Evolutionary conservation across 92 coral and sea anemone species (phyloP).

Genomic region (Isaurus tuberculatus): DNA sequence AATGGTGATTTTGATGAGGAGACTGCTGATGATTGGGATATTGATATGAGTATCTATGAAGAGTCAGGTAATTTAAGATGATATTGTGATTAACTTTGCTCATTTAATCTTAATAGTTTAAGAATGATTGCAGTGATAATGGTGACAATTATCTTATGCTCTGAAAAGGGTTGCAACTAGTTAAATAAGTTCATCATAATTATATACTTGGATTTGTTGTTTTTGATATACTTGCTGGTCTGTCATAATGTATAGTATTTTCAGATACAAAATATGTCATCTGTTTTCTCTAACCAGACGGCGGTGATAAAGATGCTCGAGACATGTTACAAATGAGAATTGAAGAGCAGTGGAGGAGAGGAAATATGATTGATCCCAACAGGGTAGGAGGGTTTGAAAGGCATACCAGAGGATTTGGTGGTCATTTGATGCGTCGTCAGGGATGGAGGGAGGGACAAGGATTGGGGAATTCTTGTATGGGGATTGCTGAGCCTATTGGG

Average conservation of each 20-base stretch:
- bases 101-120: neutral
- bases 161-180: too few species aligned
- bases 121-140: neutral
- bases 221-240: too few species aligned
- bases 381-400: conserved; percentile 96
- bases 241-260: too few species aligned
- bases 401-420: conserved; percentile 90
- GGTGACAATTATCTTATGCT: neutral
- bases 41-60: conserved; percentile 97
- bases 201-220: too few species aligned
- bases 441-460: conserved; percentile 94
- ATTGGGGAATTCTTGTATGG: conserved; percentile 86
- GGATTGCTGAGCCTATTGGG: conserved; percentile 85
- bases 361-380: conserved; percentile 71
- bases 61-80: conserved; percentile 72
- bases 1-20: conserved; percentile 98
- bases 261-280: too few species aligned
- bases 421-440: conserved; percentile 83
- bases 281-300: conserved; percentile 53
- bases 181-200: too few species aligned
- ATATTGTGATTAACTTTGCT: too few species aligned
- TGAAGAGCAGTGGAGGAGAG: conserved; percentile 87
- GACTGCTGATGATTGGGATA: conserved; percentile 99
- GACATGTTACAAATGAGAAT: conserved; percentile 86
- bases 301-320: conserved; percentile 89